These are phyloP conservation scores for Sminthurides aquaticus DNA, from an alignment of 2,888 invertebrate species.

Conservation along the genomic window DNA sequence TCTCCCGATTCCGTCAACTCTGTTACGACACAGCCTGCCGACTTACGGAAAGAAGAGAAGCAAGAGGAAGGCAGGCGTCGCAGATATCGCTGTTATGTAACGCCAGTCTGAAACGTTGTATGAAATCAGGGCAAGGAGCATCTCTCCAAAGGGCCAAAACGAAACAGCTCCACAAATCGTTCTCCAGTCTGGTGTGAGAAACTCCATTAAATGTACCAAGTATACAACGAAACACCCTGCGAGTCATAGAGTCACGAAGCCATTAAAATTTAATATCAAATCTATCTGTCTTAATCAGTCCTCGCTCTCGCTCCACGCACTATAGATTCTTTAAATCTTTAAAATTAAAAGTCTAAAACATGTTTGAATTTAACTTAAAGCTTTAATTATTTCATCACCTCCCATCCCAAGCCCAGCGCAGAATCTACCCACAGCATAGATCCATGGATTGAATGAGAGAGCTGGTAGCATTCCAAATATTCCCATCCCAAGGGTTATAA, in stretches of 20 bases:
- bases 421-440: slow-evolving; percentile 33
- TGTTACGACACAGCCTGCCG: too few species aligned
- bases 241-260: too few species aligned
- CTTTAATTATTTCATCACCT: slow-evolving; percentile 9
- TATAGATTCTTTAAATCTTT: too few species aligned
- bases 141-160: slow-evolving; percentile 40
- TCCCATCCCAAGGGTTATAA: slow-evolving; percentile 30
- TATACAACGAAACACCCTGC: slow-evolving; percentile 33
- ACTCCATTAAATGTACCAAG: slow-evolving; percentile 41
- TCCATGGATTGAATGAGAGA: slow-evolving; percentile 23
- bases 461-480: slow-evolving; percentile 31
- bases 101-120: slow-evolving; percentile 34
- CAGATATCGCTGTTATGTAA: slow-evolving; percentile 26
- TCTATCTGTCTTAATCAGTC: too few species aligned
- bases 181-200: slow-evolving; percentile 36
- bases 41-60: slow-evolving; percentile 32
- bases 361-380: background rate
- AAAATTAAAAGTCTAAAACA: too few species aligned
- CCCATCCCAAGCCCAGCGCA: slow-evolving; percentile 36
- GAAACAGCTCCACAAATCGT: slow-evolving; percentile 38
- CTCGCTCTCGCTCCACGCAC: too few species aligned
- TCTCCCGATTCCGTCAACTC: too few species aligned
- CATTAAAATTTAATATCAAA: too few species aligned
- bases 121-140: slow-evolving; percentile 29
- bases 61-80: slow-evolving; percentile 27